Evolutionary conservation across 2,888 invertebrate species (phyloP).

Genomic region (Philereme vetulata): DNA sequence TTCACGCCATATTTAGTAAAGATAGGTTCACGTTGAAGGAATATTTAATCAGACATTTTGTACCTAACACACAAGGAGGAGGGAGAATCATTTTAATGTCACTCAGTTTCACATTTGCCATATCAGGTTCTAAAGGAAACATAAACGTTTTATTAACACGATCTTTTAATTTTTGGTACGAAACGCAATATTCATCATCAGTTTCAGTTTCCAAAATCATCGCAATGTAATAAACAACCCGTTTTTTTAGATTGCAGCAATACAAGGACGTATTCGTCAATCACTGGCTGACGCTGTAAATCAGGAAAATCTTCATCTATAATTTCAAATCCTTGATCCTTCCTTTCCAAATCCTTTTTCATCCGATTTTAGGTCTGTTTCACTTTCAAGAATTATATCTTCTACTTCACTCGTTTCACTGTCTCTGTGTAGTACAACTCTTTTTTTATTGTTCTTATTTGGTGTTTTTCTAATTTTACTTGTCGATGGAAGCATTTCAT

Average conservation of each 20-base stretch:
- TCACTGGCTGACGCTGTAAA: slow-evolving; percentile 12
- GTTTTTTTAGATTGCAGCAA: slow-evolving; percentile 17
- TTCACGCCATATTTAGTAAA: neutral
- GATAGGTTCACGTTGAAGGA: neutral
- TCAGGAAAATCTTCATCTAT: slow-evolving; percentile 12
- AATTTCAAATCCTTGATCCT: slow-evolving; percentile 8
- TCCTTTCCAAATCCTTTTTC: no score
- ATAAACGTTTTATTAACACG: neutral
- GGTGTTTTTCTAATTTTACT: slow-evolving; percentile 5
- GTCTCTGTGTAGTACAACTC: no score
- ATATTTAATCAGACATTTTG: slow-evolving; percentile 7
- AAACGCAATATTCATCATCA: slow-evolving; percentile 3
- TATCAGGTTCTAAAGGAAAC: slow-evolving; percentile 5
- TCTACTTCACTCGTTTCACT: no score
- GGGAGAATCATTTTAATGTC: slow-evolving; percentile 6
- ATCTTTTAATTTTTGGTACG: no score
- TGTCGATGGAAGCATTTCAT: slow-evolving; percentile 1
- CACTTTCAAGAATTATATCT: slow-evolving; percentile 17
- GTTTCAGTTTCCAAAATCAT: slow-evolving; percentile 10
- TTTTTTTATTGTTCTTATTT: no score
- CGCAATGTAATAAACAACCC: slow-evolving; percentile 12
- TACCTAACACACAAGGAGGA: slow-evolving; percentile 6
- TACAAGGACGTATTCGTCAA: slow-evolving; percentile 15
- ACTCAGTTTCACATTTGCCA: slow-evolving; percentile 7
- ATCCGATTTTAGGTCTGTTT: no score